A percentile compares a stretch with the other conserved stretches of the same genome.
Conservation (phyloP, 2,888 invertebrate genomes). For the Myopa tessellatipennis region DNA sequence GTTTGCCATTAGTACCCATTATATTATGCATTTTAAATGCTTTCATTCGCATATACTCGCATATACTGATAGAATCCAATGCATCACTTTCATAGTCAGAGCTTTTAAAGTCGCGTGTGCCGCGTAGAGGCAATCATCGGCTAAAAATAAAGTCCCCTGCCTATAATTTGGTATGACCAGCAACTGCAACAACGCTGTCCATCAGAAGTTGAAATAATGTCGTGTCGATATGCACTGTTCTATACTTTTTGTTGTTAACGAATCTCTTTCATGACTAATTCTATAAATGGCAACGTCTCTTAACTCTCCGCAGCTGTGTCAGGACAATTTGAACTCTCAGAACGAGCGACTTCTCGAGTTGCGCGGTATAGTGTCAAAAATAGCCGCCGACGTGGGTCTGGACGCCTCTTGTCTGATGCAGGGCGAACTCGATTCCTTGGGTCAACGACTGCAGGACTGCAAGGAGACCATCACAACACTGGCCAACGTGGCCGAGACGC, state of each 20-base stretch:
- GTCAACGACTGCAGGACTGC: conserved; percentile 80
- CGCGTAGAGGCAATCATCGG: neutral
- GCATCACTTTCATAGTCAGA: too few relatives aligned
- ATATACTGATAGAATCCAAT: too few relatives aligned
- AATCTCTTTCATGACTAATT: conserved; percentile 18
- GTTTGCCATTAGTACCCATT: too few relatives aligned
- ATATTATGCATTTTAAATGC: too few relatives aligned
- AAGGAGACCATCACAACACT: conserved; percentile 79
- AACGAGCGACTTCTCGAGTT: conserved; percentile 77
- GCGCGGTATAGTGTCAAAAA: conserved; percentile 80
- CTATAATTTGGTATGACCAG: neutral
- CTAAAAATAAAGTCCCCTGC: conserved; percentile 10
- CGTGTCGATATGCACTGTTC: neutral
- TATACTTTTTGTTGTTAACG: neutral
- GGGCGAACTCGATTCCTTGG: conserved; percentile 82
- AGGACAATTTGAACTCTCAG: conserved; percentile 79
- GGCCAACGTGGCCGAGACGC: conserved; percentile 81
- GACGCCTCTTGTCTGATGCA: conserved; percentile 78
- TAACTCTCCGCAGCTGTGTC: conserved; percentile 73
- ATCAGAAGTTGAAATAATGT: conserved; percentile 13
- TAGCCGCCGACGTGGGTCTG: conserved; percentile 82
- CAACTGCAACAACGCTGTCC: neutral
- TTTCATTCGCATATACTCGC: too few relatives aligned
- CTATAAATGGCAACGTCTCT: neutral
- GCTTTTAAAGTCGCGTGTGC: too few relatives aligned